Conservation (phyloP, 64 coral and sea anemone genomes). For the Hydrozoanthus tunicans region DNA sequence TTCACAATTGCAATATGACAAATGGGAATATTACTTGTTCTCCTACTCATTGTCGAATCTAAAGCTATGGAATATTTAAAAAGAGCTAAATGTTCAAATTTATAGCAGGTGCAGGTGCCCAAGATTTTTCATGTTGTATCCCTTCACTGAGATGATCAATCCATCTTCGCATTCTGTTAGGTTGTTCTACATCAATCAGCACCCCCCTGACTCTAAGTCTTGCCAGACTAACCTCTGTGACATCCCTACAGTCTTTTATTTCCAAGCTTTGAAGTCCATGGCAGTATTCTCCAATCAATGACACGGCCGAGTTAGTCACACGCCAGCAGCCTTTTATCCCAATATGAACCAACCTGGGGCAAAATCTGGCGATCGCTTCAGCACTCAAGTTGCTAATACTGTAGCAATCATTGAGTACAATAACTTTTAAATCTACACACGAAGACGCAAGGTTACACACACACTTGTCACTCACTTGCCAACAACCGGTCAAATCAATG, state of each 20-base stretch:
- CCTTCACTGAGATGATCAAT: conserved; percentile 24
- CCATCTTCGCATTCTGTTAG: conserved; percentile 43
- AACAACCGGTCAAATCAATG: conserved; percentile 89
- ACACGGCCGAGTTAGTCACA: conserved; percentile 71
- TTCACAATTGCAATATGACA: no score
- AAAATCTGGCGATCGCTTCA: conserved; percentile 54
- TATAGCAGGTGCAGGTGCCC: not conserved
- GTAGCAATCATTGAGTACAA: conserved; percentile 88
- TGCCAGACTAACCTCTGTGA: conserved; percentile 81
- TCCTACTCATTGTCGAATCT: no score
- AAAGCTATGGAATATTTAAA: not conserved
- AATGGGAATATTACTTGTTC: no score
- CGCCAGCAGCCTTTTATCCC: conserved; percentile 92
- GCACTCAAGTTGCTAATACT: conserved; percentile 70
- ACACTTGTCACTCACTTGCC: conserved; percentile 84
- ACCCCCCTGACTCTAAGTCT: conserved; percentile 75
- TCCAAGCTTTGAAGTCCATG: conserved; percentile 44
- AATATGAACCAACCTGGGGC: conserved; percentile 57
- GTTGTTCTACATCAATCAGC: conserved; percentile 70
- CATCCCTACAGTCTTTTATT: conserved; percentile 94
- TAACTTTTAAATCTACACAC: conserved; percentile 58
- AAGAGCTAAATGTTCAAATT: conserved; percentile 34
- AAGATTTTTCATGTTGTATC: not conserved
- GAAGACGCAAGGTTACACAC: conserved; percentile 69
- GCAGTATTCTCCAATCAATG: conserved; percentile 91